phyloP scores from a whole-genome alignment of 2,113 vertebrate species.

The Mirounga angustirostris region DNA sequence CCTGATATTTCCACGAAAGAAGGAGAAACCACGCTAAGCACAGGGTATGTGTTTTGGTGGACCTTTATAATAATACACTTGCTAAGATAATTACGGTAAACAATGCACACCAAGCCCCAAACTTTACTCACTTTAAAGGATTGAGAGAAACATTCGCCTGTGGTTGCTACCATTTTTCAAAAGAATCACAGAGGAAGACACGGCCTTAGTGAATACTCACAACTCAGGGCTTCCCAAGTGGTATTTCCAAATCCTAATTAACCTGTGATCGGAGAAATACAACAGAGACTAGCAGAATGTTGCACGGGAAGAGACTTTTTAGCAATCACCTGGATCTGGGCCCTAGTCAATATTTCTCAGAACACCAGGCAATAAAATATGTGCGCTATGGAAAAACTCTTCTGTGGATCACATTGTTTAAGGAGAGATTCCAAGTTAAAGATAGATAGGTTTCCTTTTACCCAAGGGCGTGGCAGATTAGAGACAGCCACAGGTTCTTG shows the following conservation, averaged over 20 bases:
- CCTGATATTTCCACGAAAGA: constrained; percentile 36
- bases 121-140: not conserved
- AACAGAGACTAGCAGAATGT: not conserved
- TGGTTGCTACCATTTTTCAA: not conserved
- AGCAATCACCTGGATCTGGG: not conserved
- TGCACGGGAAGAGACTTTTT: not conserved
- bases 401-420: not conserved
- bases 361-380: not conserved
- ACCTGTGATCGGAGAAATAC: not conserved
- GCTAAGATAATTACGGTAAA: constrained; percentile 17
- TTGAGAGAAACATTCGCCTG: not conserved
- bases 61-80: constrained; percentile 30
- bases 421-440: not conserved
- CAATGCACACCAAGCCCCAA: not conserved
- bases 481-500: not conserved
- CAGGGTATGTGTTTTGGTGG: not conserved
- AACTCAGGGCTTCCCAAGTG: not conserved
- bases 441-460: not conserved
- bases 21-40: constrained; percentile 18
- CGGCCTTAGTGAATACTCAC: not conserved
- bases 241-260: not conserved
- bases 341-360: not conserved
- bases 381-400: not conserved
- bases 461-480: not conserved
- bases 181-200: constrained; percentile 4